phyloP scores from a whole-genome alignment of 1,140 invertebrate species.

The Neodiprion virginianus region DNA sequence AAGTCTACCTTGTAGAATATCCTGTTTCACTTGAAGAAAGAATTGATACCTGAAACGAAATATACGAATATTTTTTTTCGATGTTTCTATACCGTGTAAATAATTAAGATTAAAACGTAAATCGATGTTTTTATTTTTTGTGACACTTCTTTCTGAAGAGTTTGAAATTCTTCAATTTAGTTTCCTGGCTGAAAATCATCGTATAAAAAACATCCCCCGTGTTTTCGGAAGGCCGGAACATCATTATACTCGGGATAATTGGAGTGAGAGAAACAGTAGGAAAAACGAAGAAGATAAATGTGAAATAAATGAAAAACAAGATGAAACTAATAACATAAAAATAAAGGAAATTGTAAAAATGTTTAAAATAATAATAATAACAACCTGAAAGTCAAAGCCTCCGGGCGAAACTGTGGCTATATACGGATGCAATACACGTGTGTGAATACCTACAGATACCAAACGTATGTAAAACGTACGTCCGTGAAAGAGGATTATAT shows the following conservation, averaged over 20 bases:
- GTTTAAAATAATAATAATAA: no score
- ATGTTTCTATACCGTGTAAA: neutral
- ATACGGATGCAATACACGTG: no score
- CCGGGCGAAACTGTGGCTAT: no score
- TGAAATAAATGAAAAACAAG: slow-evolving; percentile 10
- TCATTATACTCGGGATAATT: neutral
- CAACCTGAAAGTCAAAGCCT: no score
- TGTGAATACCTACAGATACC: no score
- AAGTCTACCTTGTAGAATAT: slow-evolving; percentile 89
- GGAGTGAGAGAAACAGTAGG: neutral
- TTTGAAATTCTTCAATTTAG: neutral
- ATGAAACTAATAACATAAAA: neutral
- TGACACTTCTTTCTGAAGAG: slow-evolving; percentile 5
- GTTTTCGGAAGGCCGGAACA: no score
- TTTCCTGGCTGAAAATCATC: no score
- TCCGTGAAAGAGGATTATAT: neutral
- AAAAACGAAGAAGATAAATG: neutral
- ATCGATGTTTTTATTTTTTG: slow-evolving; percentile 11
- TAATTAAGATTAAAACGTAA: slow-evolving; percentile 29
- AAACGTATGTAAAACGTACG: no score
- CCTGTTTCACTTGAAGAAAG: slow-evolving; percentile 94
- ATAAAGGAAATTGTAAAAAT: no score
- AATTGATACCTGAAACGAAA: slow-evolving; percentile 86
- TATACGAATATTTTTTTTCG: slow-evolving; percentile 32
- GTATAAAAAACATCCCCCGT: no score